A percentile compares a stretch with the other conserved stretches of the same genome.
Evolutionary conservation across 2,888 invertebrate species (phyloP).

Genomic region (Leptinotarsa peninsularis): DNA sequence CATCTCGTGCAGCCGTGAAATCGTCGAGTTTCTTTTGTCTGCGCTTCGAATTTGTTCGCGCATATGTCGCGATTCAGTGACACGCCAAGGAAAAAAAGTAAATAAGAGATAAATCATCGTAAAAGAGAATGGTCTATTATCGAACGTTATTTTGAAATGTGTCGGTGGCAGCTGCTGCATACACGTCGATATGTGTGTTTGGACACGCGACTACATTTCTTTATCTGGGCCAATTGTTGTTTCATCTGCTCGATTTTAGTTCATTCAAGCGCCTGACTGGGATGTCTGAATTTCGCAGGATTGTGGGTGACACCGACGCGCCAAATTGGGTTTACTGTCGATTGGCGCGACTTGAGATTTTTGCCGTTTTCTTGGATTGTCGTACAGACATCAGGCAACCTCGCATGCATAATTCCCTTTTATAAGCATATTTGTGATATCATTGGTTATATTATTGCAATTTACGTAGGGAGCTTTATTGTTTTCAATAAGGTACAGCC

Average conservation of each 20-base stretch:
- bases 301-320: no score
- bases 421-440: no score
- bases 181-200: conserved; percentile 50
- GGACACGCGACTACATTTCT: conserved; percentile 65
- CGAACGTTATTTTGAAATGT: conserved; percentile 58
- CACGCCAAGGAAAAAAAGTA: conserved; percentile 38
- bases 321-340: no score
- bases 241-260: conserved; percentile 61
- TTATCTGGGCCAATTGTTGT: conserved; percentile 65
- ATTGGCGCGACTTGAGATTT: no score
- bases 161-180: conserved; percentile 55
- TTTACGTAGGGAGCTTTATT: no score
- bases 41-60: conserved; percentile 27
- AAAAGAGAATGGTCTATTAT: conserved; percentile 44
- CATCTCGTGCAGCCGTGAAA: not conserved
- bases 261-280: conserved; percentile 31
- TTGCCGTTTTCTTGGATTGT: no score
- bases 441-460: no score
- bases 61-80: conserved; percentile 30
- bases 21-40: conserved; percentile 3
- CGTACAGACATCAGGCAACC: no score
- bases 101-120: conserved; percentile 47
- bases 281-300: not conserved
- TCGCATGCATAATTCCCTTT: no score
- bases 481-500: no score